A percentile compares a stretch with the other conserved stretches of the same genome.
These are phyloP conservation scores for Spinibarbus caldwelli DNA, from an alignment of 2,797 vertebrate species.

Conservation along the genomic window DNA sequence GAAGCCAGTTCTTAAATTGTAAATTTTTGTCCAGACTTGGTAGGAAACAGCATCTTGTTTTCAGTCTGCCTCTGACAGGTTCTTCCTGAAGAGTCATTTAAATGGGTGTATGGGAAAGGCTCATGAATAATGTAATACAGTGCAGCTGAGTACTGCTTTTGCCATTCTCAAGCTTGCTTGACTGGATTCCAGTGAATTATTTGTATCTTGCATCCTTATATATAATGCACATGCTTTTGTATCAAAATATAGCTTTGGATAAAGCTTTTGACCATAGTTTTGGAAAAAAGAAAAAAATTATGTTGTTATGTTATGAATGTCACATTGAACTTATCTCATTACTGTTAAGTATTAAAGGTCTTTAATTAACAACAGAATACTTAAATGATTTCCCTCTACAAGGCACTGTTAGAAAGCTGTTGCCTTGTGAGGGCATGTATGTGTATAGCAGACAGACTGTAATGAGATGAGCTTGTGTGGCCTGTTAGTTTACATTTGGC, in stretches of 20 bases:
- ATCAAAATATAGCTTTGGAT: not conserved
- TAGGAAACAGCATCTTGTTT: not conserved
- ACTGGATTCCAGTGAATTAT: constrained; percentile 50
- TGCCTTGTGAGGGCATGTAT: not conserved
- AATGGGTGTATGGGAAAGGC: constrained; percentile 6
- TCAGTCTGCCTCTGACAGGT: not conserved
- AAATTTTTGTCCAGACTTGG: not conserved
- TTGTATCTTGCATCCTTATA: constrained; percentile 32
- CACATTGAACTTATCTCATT: not conserved
- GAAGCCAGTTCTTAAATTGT: not conserved
- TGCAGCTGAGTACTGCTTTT: constrained; percentile 16
- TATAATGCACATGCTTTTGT: constrained; percentile 17
- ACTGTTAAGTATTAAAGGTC: too few relatives aligned
- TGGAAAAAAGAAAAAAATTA: not conserved
- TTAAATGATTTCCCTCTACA: not conserved
- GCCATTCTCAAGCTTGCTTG: constrained; percentile 23
- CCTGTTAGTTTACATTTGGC: constrained; percentile 53
- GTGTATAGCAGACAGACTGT: constrained; percentile 7
- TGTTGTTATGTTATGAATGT: not conserved
- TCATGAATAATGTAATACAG: constrained; percentile 48
- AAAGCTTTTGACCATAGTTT: not conserved
- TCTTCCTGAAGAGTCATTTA: constrained; percentile 27
- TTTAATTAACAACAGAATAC: not conserved
- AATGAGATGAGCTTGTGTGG: constrained; percentile 53
- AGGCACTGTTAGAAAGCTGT: constrained; percentile 16